Percentiles rank a stretch among this genome's conserved stretches.
These are phyloP conservation scores for Cottoperca gobio DNA, from an alignment of 2,797 vertebrate genomes.

Conservation along the genomic window DNA sequence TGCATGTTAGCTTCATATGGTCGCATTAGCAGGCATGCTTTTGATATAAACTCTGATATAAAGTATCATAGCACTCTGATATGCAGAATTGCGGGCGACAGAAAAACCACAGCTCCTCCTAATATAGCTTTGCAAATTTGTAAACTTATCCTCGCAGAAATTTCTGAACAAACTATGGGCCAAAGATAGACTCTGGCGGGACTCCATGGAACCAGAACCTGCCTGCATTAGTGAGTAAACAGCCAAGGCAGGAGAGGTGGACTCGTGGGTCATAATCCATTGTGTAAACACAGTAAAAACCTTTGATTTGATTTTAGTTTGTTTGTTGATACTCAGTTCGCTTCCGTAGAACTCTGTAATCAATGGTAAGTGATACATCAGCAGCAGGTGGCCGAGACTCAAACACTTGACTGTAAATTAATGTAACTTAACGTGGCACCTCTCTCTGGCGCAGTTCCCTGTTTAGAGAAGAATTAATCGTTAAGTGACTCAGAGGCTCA, in stretches of 20 bases:
- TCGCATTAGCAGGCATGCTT: conserved; percentile 17
- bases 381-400: conserved; percentile 55
- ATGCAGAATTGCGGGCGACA: conserved; percentile 8
- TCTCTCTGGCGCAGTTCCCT: conserved; percentile 34
- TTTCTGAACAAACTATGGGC: conserved; percentile 26
- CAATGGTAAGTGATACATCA: conserved; percentile 26
- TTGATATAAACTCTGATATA: conserved; percentile 29
- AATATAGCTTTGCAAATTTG: conserved; percentile 29
- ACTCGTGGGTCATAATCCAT: background rate
- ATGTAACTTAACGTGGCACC: conserved; percentile 2
- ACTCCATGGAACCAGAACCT: conserved; percentile 33
- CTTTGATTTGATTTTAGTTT: conserved; percentile 28
- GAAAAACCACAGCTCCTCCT: background rate
- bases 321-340: conserved; percentile 47
- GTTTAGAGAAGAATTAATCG: conserved; percentile 67
- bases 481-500: conserved; percentile 39
- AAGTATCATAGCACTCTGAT: conserved; percentile 17
- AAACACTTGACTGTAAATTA: conserved; percentile 44
- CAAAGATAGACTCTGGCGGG: conserved; percentile 48
- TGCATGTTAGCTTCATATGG: background rate
- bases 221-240: conserved; percentile 22
- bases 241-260: background rate
- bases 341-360: conserved; percentile 36
- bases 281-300: conserved; percentile 33
- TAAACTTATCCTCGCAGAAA: conserved; percentile 18